These are phyloP conservation scores for Zaprionus davidi DNA, from an alignment of 1,140 invertebrate genomes.

Conservation along the genomic window DNA sequence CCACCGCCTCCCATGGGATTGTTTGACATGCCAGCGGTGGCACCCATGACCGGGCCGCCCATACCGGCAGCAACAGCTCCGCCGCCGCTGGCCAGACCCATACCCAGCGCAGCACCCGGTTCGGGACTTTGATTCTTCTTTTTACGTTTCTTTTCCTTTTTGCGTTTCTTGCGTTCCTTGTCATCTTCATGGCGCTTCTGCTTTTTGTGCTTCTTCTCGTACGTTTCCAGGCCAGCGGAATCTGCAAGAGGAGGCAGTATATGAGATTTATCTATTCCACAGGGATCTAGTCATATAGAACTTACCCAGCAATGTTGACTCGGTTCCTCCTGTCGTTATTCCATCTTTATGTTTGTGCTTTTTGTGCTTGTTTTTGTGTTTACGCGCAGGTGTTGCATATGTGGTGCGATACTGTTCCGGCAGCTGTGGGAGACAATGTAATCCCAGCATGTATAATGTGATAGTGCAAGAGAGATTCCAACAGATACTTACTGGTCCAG, in stretches of 20 bases:
- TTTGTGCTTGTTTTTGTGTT: constrained; percentile 97
- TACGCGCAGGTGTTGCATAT: constrained; percentile 95
- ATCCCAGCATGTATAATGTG: background rate
- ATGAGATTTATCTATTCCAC: background rate
- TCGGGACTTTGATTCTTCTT: constrained; percentile 97
- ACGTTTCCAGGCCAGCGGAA: constrained; percentile 90
- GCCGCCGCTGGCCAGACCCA: constrained; percentile 45
- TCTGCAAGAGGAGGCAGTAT: constrained; percentile 79
- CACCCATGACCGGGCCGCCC: constrained; percentile 56
- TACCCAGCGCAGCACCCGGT: constrained; percentile 85
- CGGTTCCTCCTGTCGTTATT: constrained; percentile 87
- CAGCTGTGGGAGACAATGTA: constrained; percentile 87
- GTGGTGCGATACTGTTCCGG: constrained; percentile 98
- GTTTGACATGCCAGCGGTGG: constrained; percentile 61
- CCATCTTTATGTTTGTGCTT: constrained; percentile 96
- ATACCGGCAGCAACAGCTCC: constrained; percentile 46
- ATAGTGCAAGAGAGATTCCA: background rate
- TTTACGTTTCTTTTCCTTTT: constrained; percentile 98
- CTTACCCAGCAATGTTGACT: constrained; percentile 87
- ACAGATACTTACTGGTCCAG: constrained; percentile 91
- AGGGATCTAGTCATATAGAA: background rate
- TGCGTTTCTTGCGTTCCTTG: constrained; percentile 96
- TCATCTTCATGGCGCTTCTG: constrained; percentile 97
- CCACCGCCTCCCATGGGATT: constrained; percentile 47
- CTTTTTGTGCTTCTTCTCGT: constrained; percentile 98